Evolutionary conservation across 2,113 vertebrate species (phyloP).

Genomic region (Actenoides lindsayi): DNA sequence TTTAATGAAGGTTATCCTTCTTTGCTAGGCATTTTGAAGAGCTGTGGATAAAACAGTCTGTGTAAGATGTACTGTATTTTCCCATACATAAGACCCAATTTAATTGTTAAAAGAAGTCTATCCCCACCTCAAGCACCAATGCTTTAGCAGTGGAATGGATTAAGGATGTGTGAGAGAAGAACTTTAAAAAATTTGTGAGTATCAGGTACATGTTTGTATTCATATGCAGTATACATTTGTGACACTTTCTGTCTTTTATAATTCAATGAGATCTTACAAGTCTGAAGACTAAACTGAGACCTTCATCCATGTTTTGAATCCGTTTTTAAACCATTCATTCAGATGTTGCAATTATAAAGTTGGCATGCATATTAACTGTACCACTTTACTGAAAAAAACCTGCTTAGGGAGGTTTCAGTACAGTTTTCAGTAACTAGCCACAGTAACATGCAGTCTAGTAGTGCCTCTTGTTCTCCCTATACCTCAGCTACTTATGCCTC

Average conservation of each 20-base stretch:
- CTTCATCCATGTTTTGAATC: accelerated
- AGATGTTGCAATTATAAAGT: background rate
- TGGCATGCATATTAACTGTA: background rate
- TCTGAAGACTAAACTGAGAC: background rate
- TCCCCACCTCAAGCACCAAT: no score
- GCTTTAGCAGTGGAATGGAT: background rate
- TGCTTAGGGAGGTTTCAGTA: background rate
- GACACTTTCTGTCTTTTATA: background rate
- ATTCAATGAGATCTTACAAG: background rate
- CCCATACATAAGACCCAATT: background rate
- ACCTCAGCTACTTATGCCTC: background rate
- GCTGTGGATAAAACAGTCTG: background rate
- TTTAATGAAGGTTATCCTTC: background rate
- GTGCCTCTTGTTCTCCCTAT: background rate
- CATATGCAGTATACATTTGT: background rate
- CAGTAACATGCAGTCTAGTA: background rate
- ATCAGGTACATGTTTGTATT: background rate
- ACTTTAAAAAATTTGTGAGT: background rate
- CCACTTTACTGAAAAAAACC: background rate
- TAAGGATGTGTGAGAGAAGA: background rate
- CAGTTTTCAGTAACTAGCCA: background rate
- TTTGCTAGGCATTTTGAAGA: background rate
- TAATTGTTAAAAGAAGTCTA: background rate
- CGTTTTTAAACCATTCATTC: background rate
- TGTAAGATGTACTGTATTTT: background rate